Conservation (phyloP, 2,888 invertebrate species). For the Osmoderma eremita region DNA sequence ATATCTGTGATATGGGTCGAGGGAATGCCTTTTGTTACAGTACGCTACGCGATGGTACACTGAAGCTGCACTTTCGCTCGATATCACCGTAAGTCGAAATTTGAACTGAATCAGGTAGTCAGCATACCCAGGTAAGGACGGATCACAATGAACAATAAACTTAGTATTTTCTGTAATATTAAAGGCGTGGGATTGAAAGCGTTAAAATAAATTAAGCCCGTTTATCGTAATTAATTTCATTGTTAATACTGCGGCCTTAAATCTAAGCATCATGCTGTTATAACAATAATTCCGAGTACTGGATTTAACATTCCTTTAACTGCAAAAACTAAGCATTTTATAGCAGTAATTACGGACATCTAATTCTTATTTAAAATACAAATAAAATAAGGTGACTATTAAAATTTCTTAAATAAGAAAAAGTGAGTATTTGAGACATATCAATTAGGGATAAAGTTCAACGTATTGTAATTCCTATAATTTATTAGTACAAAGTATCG, state of each 20-base stretch:
- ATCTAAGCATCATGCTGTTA: too few relatives aligned
- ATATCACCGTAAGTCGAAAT: conserved; percentile 31
- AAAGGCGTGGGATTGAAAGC: conserved; percentile 1
- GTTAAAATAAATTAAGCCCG: neutral
- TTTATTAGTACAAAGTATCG: conserved; percentile 34
- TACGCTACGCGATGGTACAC: conserved; percentile 46
- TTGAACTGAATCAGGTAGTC: conserved; percentile 29
- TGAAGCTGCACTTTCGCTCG: conserved; percentile 47
- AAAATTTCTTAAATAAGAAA: neutral
- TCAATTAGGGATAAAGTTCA: conserved; percentile 35
- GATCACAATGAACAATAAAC: conserved; percentile 8
- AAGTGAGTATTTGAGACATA: conserved; percentile 18
- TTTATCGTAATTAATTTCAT: conserved; percentile 31
- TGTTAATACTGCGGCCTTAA: too few relatives aligned
- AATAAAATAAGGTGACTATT: conserved; percentile 12
- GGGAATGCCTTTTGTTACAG: conserved; percentile 60
- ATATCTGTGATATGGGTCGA: conserved; percentile 64
- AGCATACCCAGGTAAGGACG: conserved; percentile 8
- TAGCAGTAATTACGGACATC: too few relatives aligned
- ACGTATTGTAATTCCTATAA: conserved; percentile 34
- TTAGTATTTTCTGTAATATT: conserved; percentile 9
- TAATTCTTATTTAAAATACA: neutral
- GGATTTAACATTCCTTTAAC: too few relatives aligned
- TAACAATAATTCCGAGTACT: too few relatives aligned
- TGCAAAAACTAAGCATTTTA: too few relatives aligned